Conservation (phyloP, 2,797 vertebrate genomes). For the Clarias platycephalus region DNA sequence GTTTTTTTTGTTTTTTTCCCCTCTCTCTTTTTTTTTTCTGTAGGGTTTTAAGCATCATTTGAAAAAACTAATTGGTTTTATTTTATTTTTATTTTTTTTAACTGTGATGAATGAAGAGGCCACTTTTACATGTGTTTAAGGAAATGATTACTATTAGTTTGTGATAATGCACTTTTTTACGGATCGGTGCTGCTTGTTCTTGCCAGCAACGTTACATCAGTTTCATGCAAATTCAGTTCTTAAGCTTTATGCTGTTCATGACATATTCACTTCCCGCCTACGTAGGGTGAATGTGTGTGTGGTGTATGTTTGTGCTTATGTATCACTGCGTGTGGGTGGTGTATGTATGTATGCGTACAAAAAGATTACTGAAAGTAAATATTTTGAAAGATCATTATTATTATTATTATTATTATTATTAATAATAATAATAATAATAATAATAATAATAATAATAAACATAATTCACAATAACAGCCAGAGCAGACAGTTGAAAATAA, state of each 20-base stretch:
- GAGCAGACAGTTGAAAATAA: neutral
- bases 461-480: slow-evolving; percentile 6
- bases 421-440: neutral
- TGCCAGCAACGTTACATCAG: slow-evolving; percentile 76
- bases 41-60: slow-evolving; percentile 23
- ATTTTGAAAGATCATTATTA: slow-evolving; percentile 7
- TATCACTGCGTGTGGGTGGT: slow-evolving; percentile 47
- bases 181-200: slow-evolving; percentile 73
- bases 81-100: slow-evolving; percentile 44
- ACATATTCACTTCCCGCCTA: slow-evolving; percentile 60
- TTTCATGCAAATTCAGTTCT: slow-evolving; percentile 68
- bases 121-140: slow-evolving; percentile 56
- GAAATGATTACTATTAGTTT: slow-evolving; percentile 78
- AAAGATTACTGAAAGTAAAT: slow-evolving; percentile 14
- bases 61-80: neutral
- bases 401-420: slow-evolving; percentile 8
- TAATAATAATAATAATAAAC: neutral
- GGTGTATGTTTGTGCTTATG: slow-evolving; percentile 30
- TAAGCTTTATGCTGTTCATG: slow-evolving; percentile 69
- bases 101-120: slow-evolving; percentile 20
- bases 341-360: neutral
- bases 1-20: slow-evolving; percentile 45
- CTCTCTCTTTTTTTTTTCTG: slow-evolving; percentile 54
- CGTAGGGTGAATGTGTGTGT: slow-evolving; percentile 58
- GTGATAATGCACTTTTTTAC: slow-evolving; percentile 81